Percentiles rank a stretch among this genome's conserved stretches.
Conservation (phyloP, 2,888 invertebrate species). For the Drosophila borborema region DNA sequence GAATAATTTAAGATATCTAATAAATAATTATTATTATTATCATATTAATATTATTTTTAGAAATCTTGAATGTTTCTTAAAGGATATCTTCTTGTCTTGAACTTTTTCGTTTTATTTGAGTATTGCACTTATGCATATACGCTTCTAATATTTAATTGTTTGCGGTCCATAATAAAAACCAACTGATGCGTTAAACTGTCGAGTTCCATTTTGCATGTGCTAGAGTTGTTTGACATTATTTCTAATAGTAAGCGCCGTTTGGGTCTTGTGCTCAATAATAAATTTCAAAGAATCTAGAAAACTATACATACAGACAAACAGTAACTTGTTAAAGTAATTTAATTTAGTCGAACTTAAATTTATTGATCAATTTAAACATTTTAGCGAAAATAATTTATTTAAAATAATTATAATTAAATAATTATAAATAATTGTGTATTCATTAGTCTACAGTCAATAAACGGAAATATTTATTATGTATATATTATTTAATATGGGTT, state of each 20-base stretch:
- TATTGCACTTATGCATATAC: conserved; percentile 25
- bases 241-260: conserved; percentile 1
- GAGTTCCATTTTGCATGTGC: conserved; percentile 14
- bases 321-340: too few species aligned
- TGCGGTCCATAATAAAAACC: conserved; percentile 19
- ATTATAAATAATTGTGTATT: too few species aligned
- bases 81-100: not conserved
- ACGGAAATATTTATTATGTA: not conserved
- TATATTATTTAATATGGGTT: not conserved
- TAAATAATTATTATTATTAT: too few species aligned
- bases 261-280: not conserved
- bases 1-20: too few species aligned
- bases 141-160: conserved; percentile 19
- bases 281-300: not conserved
- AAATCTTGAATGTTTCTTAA: not conserved
- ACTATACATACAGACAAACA: too few species aligned
- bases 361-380: too few species aligned
- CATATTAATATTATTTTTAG: too few species aligned
- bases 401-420: too few species aligned
- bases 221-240: conserved; percentile 3
- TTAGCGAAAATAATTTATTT: too few species aligned
- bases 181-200: conserved; percentile 48
- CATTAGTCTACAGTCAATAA: not conserved
- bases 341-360: too few species aligned
- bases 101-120: not conserved